Conservation (phyloP, 35 echinoderm and acorn worm species). For the Ophioderma brevispina region DNA sequence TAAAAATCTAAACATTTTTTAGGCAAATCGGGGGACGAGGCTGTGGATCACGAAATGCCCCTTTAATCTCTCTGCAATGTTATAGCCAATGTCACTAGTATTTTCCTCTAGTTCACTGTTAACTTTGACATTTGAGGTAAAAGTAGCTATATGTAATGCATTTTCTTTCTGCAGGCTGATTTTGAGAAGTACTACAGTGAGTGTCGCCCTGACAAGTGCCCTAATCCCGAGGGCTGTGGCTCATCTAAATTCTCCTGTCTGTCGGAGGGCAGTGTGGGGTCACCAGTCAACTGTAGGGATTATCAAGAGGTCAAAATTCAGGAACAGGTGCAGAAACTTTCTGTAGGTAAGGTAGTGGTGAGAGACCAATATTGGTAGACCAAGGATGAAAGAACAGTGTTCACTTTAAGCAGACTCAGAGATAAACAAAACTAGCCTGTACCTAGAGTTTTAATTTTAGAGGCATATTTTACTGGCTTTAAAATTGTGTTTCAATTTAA, state of each 20-base stretch:
- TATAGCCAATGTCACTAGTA: no score
- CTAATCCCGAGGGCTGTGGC: constrained; percentile 79
- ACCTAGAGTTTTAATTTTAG: no score
- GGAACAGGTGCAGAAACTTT: constrained; percentile 93
- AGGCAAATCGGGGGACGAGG: no score
- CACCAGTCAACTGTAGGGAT: constrained; percentile 80
- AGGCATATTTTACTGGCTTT: no score
- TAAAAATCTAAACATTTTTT: no score
- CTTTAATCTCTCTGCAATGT: no score
- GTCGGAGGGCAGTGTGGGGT: constrained; percentile 34
- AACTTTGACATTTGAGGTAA: background rate
- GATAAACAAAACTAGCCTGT: no score
- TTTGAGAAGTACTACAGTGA: constrained; percentile 80
- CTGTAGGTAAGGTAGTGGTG: constrained; percentile 86
- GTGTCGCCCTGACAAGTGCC: constrained; percentile 75
- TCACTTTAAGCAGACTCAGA: no score
- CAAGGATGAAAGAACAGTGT: no score
- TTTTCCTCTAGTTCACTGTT: background rate
- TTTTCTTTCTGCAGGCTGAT: constrained; percentile 32
- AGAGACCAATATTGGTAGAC: no score
- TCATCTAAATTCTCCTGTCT: constrained; percentile 83
- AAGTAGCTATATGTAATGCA: background rate
- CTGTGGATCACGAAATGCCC: no score
- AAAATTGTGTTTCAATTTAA: no score
- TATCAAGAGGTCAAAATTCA: constrained; percentile 97